Evolutionary conservation across 1,140 invertebrate genomes (phyloP), one percentile per base, ranked within the genome.

Genomic region (Antheraea pernyi): DNA sequence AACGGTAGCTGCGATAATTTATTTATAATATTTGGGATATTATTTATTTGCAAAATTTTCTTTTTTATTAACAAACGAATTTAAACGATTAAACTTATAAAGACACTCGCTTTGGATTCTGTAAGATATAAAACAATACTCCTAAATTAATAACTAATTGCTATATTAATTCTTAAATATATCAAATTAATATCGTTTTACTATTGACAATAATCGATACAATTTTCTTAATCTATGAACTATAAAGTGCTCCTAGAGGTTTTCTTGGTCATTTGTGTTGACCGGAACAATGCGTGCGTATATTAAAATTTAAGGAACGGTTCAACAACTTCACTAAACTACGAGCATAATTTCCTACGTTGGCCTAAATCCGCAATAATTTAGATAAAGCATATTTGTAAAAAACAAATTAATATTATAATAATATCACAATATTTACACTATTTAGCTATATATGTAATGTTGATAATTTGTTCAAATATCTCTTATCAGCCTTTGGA

Each of bases 341-440:
- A 53, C 9, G 11, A 53, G 61, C 42, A 9, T 1, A n/a, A 65
- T 63, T 53, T 16, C 37, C 36, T 71, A 81, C 77, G 73, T 70
- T 75, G 67, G 77, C 65, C 71, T 72, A 73, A 78, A 78, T 78
- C 77, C 63, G 73, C 68, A 71, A 67, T 69, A 62, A 22, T 74
- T 61, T 65, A 77, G 69, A 76, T 70, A 67, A 77, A 79, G 70
- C 73, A 69, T 0, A 63, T 8, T 37, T 63, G 37, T 18, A 19
- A 46, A 65, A 65, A n/a, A 53, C 13, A 65, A 65, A 69, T 74
- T 76, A 81, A 72, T 76, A 73, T 68, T 78, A 76, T 71, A 78
- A 83, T 72, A 76, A 66, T 11, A 53, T 76, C 16, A 16, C 11
- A 63, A 46, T 78, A 78, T 82, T 79, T 81, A 81, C 77, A 83